Base-by-base conservation (phyloP, 2,113 vertebrate species). In the Morone saxatilis region DNA sequence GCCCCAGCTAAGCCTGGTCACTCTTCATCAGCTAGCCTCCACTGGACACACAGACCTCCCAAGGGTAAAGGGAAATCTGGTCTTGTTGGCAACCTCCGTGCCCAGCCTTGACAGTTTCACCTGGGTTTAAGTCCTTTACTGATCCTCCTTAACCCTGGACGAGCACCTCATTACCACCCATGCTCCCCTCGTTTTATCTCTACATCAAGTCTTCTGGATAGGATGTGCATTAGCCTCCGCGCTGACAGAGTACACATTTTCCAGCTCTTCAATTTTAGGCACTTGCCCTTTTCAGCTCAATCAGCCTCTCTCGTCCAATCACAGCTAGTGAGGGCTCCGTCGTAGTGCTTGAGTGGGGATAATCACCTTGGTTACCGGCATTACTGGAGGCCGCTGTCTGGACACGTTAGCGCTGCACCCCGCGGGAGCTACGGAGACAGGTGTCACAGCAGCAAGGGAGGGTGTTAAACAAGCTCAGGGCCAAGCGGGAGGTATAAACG, bases 251-350 rank as follows among this genome's bases (percentile, higher is more conserved):
- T 73, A 71, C 85, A 87, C 87, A 78, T 57, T 71, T 86, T 86
- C 61, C 71, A 82, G 70, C 88, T 77, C 86, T 88, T 90, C 88
- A 91, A 89, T 91, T 92, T 91, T 83, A 88, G 76, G 76, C 62
- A 83, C 83, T 93, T 93, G 88, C 81, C 91, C 93, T 87, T 93
- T 94, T 89, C 84, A 83, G 87, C 84, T 90, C 90, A 91, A 94
- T 94, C 91, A 90, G 85, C 68, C 81, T 78, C 89, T 87, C 79
- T 91, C 84, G 36, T 86, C 89, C 91, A 94, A 92, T 91, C 92
- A 88, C 70, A 19, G 77, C 84, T 38, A 53, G 84, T 62, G 86
- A 90, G 83, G 83, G 85, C 77, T 88, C 59, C 40, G 22, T 72
- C 75, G 61, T 76, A 50, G 83, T n/a, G 69, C 70, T 83, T 88